Conservation (phyloP, 1,140 invertebrate genomes). For the Drosophila kanapiae region DNA sequence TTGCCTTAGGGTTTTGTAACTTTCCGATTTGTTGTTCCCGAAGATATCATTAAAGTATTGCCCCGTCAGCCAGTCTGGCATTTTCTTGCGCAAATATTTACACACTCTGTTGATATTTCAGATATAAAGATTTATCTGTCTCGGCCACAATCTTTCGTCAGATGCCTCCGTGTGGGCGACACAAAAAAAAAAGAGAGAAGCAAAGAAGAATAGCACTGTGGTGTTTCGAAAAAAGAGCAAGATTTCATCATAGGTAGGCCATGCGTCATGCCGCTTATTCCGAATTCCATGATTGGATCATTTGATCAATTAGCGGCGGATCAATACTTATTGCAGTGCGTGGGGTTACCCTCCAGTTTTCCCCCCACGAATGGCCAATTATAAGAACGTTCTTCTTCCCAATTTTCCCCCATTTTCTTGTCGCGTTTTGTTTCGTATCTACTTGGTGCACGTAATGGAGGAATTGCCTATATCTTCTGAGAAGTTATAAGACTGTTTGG, state of each 20-base stretch:
- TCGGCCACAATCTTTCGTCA: constrained; percentile 33
- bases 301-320: constrained; percentile 48
- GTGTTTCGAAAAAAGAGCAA: constrained; percentile 14
- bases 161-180: constrained; percentile 37
- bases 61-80: constrained; percentile 22
- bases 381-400: constrained; percentile 3
- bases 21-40: neutral
- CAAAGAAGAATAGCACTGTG: neutral
- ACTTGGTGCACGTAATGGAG: constrained; percentile 1
- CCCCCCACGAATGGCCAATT: constrained; percentile 11
- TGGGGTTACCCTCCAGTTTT: constrained; percentile 15
- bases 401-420: constrained; percentile 13
- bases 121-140: constrained; percentile 38
- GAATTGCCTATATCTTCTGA: neutral
- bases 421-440: constrained; percentile 11
- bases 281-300: constrained; percentile 26
- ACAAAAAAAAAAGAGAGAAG: neutral
- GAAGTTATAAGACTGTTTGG: neutral
- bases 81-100: constrained; percentile 43
- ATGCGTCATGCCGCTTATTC: constrained; percentile 28
- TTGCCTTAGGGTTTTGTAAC: neutral
- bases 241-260: constrained; percentile 41
- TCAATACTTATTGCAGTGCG: constrained; percentile 34
- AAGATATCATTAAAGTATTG: constrained; percentile 7
- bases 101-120: constrained; percentile 14